Conservation (phyloP, 2,888 invertebrate genomes). For the Mesochorus sp. region DNA sequence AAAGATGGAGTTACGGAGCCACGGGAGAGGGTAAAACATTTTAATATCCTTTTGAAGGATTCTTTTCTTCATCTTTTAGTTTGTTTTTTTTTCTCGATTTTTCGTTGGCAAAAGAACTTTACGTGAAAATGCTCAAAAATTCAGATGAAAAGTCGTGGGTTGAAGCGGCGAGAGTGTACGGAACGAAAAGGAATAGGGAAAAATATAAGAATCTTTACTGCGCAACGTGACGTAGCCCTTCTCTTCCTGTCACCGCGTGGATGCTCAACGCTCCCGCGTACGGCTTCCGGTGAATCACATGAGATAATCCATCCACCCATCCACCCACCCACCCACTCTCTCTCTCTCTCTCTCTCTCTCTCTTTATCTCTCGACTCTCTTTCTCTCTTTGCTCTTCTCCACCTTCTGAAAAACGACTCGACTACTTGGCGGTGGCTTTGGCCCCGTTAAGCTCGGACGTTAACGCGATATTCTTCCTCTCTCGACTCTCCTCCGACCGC, state of each 20-base stretch:
- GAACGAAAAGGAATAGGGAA: slow-evolving; percentile 10
- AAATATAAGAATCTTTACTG: slow-evolving; percentile 37
- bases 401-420: slow-evolving; percentile 13
- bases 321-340: slow-evolving; percentile 44
- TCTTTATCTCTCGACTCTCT: background rate
- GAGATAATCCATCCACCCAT: slow-evolving; percentile 55
- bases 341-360: slow-evolving; percentile 7
- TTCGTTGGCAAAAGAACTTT: slow-evolving; percentile 25
- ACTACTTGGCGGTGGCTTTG: slow-evolving; percentile 49
- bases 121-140: slow-evolving; percentile 31
- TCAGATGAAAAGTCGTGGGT: background rate
- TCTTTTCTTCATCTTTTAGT: slow-evolving; percentile 19
- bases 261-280: slow-evolving; percentile 27
- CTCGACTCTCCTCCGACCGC: background rate
- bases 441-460: slow-evolving; percentile 58
- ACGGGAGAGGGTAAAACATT: background rate
- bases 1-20: background rate
- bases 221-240: background rate
- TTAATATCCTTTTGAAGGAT: slow-evolving; percentile 20
- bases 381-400: slow-evolving; percentile 4
- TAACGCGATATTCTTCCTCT: slow-evolving; percentile 53
- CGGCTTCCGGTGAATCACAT: slow-evolving; percentile 57
- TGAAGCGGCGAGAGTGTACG: background rate
- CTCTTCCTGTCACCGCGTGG: slow-evolving; percentile 35
- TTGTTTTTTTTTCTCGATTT: slow-evolving; percentile 10